Percentiles rank a stretch among this genome's conserved stretches.
phyloP scores from a whole-genome alignment of 2,888 invertebrate genomes.

The Elegia similella region DNA sequence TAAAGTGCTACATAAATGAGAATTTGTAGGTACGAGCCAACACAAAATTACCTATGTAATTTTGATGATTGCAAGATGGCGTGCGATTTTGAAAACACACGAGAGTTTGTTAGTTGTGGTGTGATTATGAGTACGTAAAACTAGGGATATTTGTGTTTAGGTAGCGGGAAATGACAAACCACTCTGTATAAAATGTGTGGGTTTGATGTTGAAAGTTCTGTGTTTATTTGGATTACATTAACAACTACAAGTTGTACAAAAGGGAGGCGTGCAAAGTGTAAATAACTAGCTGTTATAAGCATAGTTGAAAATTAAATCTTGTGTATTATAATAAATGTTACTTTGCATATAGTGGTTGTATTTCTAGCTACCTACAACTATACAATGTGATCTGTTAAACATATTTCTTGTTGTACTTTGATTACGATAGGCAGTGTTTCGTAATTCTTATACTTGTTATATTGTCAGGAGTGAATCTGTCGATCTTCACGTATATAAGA shows the following conservation, averaged over 20 bases:
- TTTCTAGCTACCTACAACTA: conserved; percentile 16
- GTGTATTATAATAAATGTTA: background rate
- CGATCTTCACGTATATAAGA: background rate
- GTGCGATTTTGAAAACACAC: background rate
- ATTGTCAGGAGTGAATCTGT: conserved; percentile 11
- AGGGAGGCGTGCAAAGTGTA: background rate
- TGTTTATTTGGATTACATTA: background rate
- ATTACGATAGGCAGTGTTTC: conserved; percentile 11
- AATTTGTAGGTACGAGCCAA: background rate
- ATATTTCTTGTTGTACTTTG: conserved; percentile 12
- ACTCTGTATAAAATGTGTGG: background rate
- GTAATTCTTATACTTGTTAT: conserved; percentile 14
- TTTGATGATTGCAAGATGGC: background rate
- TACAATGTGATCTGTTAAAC: conserved; percentile 11
- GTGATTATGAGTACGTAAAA: background rate
- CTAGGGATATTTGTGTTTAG: background rate
- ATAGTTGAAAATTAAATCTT: background rate
- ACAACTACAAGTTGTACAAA: background rate
- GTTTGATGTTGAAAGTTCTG: background rate
- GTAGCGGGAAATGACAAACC: conserved; percentile 12
- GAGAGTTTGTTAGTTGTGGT: background rate
- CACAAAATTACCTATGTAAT: background rate
- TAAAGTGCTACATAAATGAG: no score
- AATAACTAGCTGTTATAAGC: background rate
- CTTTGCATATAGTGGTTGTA: conserved; percentile 7